Conservation (phyloP, 2,888 invertebrate genomes). For the Amphipyra berbera region DNA sequence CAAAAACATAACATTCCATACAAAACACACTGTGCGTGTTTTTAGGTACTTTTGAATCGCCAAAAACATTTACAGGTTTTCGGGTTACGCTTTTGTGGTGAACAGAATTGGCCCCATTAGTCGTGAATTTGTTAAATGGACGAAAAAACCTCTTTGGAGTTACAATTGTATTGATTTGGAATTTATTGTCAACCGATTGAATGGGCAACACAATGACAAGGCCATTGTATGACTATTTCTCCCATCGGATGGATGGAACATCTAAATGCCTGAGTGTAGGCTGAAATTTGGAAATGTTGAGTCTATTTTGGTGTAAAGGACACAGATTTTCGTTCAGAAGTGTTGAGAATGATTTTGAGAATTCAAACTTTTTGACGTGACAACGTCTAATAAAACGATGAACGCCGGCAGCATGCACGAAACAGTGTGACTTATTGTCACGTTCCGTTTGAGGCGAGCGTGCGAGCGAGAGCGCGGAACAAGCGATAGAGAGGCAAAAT, state of each 20-base stretch:
- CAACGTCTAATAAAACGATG: too few species aligned
- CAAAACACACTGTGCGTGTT: background rate
- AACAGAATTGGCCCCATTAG: slow-evolving; percentile 52
- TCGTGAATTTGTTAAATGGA: slow-evolving; percentile 53
- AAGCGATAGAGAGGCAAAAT: too few species aligned
- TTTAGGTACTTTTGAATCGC: slow-evolving; percentile 3
- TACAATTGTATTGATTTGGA: slow-evolving; percentile 58
- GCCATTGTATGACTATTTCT: slow-evolving; percentile 24
- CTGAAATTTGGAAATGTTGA: slow-evolving; percentile 20
- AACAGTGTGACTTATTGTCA: too few species aligned
- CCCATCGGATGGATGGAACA: slow-evolving; percentile 26
- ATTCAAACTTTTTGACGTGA: too few species aligned
- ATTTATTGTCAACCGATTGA: slow-evolving; percentile 52
- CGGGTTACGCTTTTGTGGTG: slow-evolving; percentile 43
- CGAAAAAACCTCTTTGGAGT: slow-evolving; percentile 48
- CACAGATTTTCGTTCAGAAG: too few species aligned
- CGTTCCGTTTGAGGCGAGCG: too few species aligned
- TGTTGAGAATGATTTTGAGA: too few species aligned
- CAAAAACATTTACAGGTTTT: slow-evolving; percentile 27
- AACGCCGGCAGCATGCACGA: too few species aligned
- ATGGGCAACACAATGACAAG: slow-evolving; percentile 32
- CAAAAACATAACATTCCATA: background rate
- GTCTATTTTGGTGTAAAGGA: background rate
- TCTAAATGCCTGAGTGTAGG: slow-evolving; percentile 27
- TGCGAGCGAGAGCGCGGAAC: too few species aligned